Base-by-base conservation (phyloP, 2,888 invertebrate species). In the Tetranychus piercei region DNA sequence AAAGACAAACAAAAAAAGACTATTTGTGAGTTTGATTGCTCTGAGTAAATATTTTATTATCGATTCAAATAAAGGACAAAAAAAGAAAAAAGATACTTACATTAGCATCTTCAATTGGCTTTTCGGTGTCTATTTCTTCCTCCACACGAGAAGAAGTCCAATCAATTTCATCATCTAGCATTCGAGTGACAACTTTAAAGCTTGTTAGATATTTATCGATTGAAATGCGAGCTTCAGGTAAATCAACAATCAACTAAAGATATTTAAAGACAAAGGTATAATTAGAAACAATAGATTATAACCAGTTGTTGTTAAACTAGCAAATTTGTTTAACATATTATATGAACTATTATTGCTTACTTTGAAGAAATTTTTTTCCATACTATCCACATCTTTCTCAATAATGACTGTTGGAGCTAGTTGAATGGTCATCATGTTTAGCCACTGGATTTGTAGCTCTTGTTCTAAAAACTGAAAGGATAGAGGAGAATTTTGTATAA, bases 341-440 rank as follows among this genome's bases (percentile, higher is more conserved):
- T 45, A 15, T 7, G 6, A 55, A 7, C 22, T 5, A 34, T 34
- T 1, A 9, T 6, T 20, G 6, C 69, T 11, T 69, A 69, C 69
- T 23, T 69, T 69, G 34, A 23, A 23, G 8, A 69, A 69, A 69
- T 69, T 22, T 69, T 69, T 69, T 69, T 69, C 69, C 20, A 69
- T 69, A 4, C n/a, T 23, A 23, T 69, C 69, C 18, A 69, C 69
- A 69, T 69, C 69, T 69, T 69, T 69, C 20, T 23, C 69, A 20
- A 69, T 69, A 11, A 69, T 20, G 6, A 23, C 20, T 23, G 69
- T 69, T 69, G 69, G 69, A 20, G 69, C 69, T 22, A 23, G 23
- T 20, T 20, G 34, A 23, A 69, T 69, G 9, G 69, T 69, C 69
- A 23, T 69, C 69, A 23, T 20, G 34, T 69, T 69, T 23, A 69